These are phyloP conservation scores for Subacronicta megacephala DNA, from an alignment of 2,888 invertebrate genomes.

Conservation along the genomic window DNA sequence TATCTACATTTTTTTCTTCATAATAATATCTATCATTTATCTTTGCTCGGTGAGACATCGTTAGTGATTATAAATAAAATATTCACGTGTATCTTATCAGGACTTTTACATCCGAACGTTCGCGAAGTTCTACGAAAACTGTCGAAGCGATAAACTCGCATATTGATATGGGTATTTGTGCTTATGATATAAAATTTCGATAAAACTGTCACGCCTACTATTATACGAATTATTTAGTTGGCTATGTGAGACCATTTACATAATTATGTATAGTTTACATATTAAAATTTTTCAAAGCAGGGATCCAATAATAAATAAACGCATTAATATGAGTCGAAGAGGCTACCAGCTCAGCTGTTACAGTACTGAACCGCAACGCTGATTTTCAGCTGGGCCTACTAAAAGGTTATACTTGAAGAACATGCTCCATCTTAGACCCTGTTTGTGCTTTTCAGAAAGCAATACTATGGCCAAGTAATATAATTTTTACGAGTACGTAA, in stretches of 20 bases:
- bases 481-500: no score
- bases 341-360: no score
- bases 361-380: no score
- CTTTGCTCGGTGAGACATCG: not conserved
- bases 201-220: constrained; percentile 1
- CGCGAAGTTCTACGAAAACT: constrained; percentile 25
- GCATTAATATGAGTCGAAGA: no score
- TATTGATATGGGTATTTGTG: not conserved
- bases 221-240: not conserved
- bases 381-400: no score
- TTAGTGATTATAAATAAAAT: constrained; percentile 6
- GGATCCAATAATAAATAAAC: no score
- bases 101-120: constrained; percentile 9
- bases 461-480: no score
- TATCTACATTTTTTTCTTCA: not conserved
- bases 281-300: no score
- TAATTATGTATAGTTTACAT: not conserved
- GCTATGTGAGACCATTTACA: no score
- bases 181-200: not conserved
- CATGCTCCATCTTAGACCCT: no score
- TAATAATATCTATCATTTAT: not conserved
- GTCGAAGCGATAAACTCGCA: constrained; percentile 1
- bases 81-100: constrained; percentile 22
- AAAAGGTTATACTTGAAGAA: no score
- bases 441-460: no score